These are phyloP conservation scores for Leptodactylus fuscus DNA, from an alignment of 2,113 vertebrate genomes.

Conservation along the genomic window DNA sequence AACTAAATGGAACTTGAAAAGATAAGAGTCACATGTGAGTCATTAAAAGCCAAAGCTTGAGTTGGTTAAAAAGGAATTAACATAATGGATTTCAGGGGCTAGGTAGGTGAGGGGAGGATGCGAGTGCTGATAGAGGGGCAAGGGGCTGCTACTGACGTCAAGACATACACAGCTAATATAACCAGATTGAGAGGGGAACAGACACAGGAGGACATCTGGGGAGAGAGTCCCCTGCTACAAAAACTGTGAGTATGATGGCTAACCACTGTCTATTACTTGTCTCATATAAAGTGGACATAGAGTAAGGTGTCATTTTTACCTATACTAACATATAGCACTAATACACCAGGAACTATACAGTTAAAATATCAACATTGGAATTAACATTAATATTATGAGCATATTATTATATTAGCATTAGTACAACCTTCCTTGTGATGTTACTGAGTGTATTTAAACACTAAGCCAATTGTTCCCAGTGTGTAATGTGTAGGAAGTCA, in stretches of 20 bases:
- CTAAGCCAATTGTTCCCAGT: neutral
- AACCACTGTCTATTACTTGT: neutral
- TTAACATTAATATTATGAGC: neutral
- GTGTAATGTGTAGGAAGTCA: neutral
- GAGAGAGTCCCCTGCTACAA: neutral
- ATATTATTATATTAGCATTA: too few species aligned
- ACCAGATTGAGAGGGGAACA: conserved; percentile 37
- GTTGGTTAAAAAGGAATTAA: conserved; percentile 62
- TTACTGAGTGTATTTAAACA: neutral
- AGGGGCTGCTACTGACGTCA: conserved; percentile 69
- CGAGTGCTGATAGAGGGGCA: conserved; percentile 61
- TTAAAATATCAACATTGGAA: neutral
- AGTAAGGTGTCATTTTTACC: neutral
- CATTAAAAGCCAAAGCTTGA: conserved; percentile 63
- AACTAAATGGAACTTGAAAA: conserved; percentile 48
- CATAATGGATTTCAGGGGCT: conserved; percentile 56
- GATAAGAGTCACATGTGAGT: conserved; percentile 61
- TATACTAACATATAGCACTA: neutral
- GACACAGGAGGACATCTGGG: conserved; percentile 47
- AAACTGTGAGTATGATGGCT: conserved; percentile 64
- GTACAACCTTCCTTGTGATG: too few species aligned
- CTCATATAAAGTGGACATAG: neutral
- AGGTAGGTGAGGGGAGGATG: conserved; percentile 68
- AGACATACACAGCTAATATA: conserved; percentile 66
- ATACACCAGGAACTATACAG: neutral